phyloP scores from a whole-genome alignment of 2,113 vertebrate genomes.

The Crotalus tigris region DNA sequence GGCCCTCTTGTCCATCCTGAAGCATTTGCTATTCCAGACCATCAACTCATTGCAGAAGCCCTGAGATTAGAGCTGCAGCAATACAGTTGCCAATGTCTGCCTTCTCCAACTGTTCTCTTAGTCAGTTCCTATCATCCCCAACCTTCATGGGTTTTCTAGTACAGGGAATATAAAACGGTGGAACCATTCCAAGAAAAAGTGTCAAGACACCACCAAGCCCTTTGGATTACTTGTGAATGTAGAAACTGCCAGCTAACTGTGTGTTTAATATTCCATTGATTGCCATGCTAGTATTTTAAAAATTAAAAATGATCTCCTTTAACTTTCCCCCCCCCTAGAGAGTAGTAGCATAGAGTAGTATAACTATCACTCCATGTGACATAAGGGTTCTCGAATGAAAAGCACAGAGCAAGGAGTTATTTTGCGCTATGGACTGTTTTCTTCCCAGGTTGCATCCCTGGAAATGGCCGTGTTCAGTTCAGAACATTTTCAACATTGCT shows the following conservation, averaged over 20 bases:
- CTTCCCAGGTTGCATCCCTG: neutral
- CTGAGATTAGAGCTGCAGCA: neutral
- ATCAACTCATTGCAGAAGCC: slow-evolving; percentile 20
- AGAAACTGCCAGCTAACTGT: neutral
- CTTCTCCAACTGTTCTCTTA: neutral
- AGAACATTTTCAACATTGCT: neutral
- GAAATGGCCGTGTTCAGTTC: neutral
- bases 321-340: neutral
- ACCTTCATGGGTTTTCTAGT: neutral
- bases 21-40: slow-evolving; percentile 1
- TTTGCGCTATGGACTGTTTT: neutral
- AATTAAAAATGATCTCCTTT: neutral
- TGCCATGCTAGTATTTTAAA: neutral
- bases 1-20: neutral
- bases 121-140: neutral
- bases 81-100: neutral
- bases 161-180: neutral
- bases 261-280: neutral
- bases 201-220: neutral
- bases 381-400: neutral
- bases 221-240: neutral
- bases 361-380: neutral
- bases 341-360: too few species aligned
- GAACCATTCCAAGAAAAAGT: neutral
- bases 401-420: neutral